Evolutionary conservation across 2,888 invertebrate genomes (phyloP).

Genomic region (Loripinus fragilis): DNA sequence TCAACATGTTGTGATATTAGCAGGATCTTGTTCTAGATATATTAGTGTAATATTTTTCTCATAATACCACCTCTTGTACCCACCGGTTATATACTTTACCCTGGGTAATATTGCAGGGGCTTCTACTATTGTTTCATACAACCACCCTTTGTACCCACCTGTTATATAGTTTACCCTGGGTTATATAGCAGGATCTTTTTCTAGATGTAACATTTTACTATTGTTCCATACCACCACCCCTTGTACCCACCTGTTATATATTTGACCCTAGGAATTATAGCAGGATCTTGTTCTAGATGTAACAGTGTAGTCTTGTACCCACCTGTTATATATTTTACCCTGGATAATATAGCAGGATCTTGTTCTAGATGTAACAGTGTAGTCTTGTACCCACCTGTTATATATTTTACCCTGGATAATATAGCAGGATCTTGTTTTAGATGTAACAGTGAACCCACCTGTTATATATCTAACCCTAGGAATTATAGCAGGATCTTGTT

Average conservation of each 20-base stretch:
- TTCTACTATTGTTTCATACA: too few species aligned
- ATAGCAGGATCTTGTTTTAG: constrained; percentile 91
- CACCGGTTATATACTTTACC: constrained; percentile 85
- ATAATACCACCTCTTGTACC: too few species aligned
- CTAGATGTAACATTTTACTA: too few species aligned
- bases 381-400: constrained; percentile 86
- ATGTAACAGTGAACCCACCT: constrained; percentile 85
- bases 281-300: constrained; percentile 85
- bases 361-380: too few species aligned
- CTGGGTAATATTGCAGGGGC: constrained; percentile 73
- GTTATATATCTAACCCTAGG: constrained; percentile 79
- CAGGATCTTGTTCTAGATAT: constrained; percentile 85
- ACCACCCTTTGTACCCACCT: constrained; percentile 39
- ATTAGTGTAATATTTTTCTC: constrained; percentile 88
- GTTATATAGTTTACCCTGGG: constrained; percentile 79
- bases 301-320: constrained; percentile 88
- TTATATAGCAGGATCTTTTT: constrained; percentile 76
- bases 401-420: constrained; percentile 93
- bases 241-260: constrained; percentile 73
- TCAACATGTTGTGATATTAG: constrained; percentile 67
- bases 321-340: too few species aligned
- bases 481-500: constrained; percentile 75
- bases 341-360: too few species aligned
- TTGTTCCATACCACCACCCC: too few species aligned
- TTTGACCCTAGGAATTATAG: constrained; percentile 74